Base-by-base conservation (phyloP, 2,888 invertebrate species). In the Tinea semifulvella region DNA sequence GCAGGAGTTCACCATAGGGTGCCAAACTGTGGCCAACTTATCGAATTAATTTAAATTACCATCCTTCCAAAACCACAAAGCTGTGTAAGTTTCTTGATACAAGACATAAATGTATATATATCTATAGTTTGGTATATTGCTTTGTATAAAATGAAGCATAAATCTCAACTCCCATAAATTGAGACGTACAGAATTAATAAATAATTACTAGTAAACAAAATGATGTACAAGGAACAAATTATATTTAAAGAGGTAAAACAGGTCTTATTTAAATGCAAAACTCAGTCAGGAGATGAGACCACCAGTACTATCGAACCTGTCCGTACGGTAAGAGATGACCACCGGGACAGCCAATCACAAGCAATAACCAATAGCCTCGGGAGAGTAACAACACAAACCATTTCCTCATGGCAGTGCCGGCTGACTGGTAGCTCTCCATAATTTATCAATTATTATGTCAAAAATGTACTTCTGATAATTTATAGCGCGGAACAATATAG, bases 401-500 rank as follows among this genome's bases (percentile, higher is more conserved):
- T n/a, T n/a, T n/a, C n/a, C n/a, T n/a, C n/a, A n/a, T n/a, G n/a
- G n/a, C n/a, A n/a, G n/a, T n/a, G n/a, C n/a, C n/a, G n/a, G n/a
- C n/a, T n/a, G n/a, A n/a, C n/a, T n/a, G n/a, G n/a, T n/a, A n/a
- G n/a, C n/a, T n/a, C n/a, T n/a, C n/a, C n/a, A n/a, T n/a, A n/a
- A n/a, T n/a, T n/a, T n/a, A n/a, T n/a, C n/a, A n/a, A n/a, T n/a
- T n/a, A n/a, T n/a, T n/a, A n/a, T n/a, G n/a, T 31, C 14, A n/a
- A 31, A 31, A 31, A 4, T 31, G 31, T 14, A 31, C 5, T 31
- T 31, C 14, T 31, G 14, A n/a, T 11, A 31, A 3, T 14, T 31
- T 31, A 31, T 31, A 14, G 31, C 31, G 14, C 31, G 36, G 17
- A 36, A 11, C 19, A 40, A 40, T 22, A 40, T 40, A 40, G 22